A percentile compares a stretch with the other conserved stretches of the same genome.
These are phyloP conservation scores for Oryzias melastigma DNA, from an alignment of 2,113 vertebrate species.

Conservation along the genomic window DNA sequence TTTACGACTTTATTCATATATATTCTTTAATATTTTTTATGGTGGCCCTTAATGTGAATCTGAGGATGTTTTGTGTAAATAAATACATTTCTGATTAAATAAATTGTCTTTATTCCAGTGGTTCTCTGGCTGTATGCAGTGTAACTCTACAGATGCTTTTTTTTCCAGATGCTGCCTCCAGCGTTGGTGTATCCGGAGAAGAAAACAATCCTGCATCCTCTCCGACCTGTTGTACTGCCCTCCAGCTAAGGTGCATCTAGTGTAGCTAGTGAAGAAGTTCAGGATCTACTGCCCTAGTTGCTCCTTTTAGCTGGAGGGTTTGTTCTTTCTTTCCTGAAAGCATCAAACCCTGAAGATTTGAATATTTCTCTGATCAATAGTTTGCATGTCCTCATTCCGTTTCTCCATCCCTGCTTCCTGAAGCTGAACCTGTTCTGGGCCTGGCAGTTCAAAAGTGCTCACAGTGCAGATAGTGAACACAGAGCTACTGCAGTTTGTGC, in stretches of 20 bases:
- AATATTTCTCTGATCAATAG: too few species aligned
- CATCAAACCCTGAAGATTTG: too few species aligned
- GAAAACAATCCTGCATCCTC: background rate
- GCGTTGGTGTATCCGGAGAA: background rate
- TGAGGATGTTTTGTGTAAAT: too few species aligned
- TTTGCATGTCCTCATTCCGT: too few species aligned
- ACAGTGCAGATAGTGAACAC: conserved; percentile 95
- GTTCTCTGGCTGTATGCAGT: too few species aligned
- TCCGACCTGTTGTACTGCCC: conserved; percentile 30
- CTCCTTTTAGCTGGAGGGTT: conserved; percentile 95
- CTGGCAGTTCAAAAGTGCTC: conserved; percentile 97
- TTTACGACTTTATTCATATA: too few species aligned
- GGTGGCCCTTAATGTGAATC: too few species aligned
- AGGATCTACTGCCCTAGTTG: conserved; percentile 99
- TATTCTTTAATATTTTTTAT: too few species aligned
- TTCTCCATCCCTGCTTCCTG: background rate
- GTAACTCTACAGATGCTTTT: background rate
- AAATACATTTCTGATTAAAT: too few species aligned
- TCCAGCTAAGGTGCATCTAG: conserved; percentile 99
- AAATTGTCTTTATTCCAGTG: too few species aligned
- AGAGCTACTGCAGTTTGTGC: conserved; percentile 95
- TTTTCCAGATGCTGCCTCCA: conserved; percentile 45
- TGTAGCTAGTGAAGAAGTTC: conserved; percentile 95
- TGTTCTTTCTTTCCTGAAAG: conserved; percentile 31
- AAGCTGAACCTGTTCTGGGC: conserved; percentile 56